Evolutionary conservation across 1,140 invertebrate species (phyloP).

Genomic region (Wasmannia auropunctata): DNA sequence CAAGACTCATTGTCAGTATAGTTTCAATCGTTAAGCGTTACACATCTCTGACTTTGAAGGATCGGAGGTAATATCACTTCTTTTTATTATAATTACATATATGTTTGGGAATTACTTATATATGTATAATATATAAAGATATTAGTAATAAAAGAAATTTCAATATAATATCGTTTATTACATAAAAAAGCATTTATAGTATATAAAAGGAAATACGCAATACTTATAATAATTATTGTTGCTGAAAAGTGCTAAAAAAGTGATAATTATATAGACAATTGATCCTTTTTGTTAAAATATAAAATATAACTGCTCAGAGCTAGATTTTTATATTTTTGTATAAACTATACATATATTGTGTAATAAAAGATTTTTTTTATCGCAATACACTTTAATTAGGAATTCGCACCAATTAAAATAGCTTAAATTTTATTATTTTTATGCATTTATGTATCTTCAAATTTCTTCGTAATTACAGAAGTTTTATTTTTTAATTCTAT

Average conservation of each 20-base stretch:
- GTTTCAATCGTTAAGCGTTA: not conserved
- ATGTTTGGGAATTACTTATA: not conserved
- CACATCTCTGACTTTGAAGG: not conserved
- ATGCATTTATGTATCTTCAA: not conserved
- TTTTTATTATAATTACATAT: not conserved
- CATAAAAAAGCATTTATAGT: too few species aligned
- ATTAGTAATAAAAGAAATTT: not conserved
- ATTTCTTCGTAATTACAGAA: too few species aligned
- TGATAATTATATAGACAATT: not conserved
- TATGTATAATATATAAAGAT: too few species aligned
- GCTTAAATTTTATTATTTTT: not conserved
- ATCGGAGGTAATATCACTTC: not conserved
- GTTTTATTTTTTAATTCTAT: not conserved
- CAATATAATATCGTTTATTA: not conserved
- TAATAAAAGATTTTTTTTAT: not conserved
- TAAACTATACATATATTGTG: not conserved
- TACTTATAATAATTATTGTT: not conserved
- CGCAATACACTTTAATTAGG: not conserved
- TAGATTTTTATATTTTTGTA: not conserved
- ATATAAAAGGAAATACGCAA: not conserved
- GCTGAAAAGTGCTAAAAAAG: not conserved
- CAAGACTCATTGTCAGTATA: not conserved
- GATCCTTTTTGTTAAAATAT: not conserved
- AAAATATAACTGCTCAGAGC: not conserved
- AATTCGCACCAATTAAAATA: not conserved